Percentiles rank a stretch among this genome's conserved stretches.
These are phyloP conservation scores for Hypomecis punctinalis DNA, from an alignment of 2,888 invertebrate species.

Conservation along the genomic window DNA sequence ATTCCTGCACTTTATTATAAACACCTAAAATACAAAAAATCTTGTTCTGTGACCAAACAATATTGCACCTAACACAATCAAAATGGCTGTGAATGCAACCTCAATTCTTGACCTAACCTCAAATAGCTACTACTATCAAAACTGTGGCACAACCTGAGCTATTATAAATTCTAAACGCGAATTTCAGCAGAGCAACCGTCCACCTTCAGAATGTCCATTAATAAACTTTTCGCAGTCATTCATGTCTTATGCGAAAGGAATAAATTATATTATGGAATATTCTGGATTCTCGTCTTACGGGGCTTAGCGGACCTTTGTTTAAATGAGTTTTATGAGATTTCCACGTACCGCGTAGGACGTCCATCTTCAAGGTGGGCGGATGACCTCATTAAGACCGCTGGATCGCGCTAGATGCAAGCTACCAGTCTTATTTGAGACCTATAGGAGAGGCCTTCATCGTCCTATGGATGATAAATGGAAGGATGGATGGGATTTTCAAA, in stretches of 20 bases:
- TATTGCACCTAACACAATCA: no score
- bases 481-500: no score
- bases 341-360: no score
- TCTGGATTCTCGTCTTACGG: constrained; percentile 42
- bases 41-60: no score
- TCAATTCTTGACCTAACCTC: neutral
- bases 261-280: constrained; percentile 56
- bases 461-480: no score
- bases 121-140: neutral
- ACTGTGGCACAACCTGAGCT: constrained; percentile 19
- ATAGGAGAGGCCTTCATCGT: no score
- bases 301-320: constrained; percentile 9
- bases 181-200: constrained; percentile 61
- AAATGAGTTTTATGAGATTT: neutral
- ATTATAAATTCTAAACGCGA: constrained; percentile 64
- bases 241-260: constrained; percentile 64
- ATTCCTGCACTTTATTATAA: no score
- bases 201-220: constrained; percentile 68
- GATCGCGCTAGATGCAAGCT: no score
- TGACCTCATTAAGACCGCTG: no score
- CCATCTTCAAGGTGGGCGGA: no score
- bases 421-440: no score
- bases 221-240: constrained; percentile 71
- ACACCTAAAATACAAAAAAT: no score
- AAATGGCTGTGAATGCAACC: neutral